Evolutionary conservation across 1,140 invertebrate genomes (phyloP), one percentile per base, ranked within the genome.

Genomic region (Drosophila kepulauana): DNA sequence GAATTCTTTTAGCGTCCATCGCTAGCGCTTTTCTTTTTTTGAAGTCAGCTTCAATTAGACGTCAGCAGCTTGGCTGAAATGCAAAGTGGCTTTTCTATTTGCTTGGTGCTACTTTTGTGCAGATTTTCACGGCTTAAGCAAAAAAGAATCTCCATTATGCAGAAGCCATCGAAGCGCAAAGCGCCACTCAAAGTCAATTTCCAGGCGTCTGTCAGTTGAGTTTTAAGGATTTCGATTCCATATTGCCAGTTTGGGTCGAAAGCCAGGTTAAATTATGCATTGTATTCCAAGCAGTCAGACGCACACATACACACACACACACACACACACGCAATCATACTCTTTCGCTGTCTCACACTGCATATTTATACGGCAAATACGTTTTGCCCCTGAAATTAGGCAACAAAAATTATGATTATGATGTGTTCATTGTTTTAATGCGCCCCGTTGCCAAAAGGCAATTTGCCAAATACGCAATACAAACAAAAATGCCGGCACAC

Each of bases 351-450:
- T 28, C 30, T 30, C 46, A 59, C 33, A 38, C 15, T 8, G 28
- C 45, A 38, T 38, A 38, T 38, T 38, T 38, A 38, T 38, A 8
- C 8, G 35, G 35, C 35, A 20, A 11, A 41, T 13, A 38, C 33
- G 61, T 6, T 7, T 45, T 56, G 75, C 77, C 66, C 76, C 73
- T 62, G 52, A 84, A 88, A 88, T 85, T 88, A 89, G 81, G 85
- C 84, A 57, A 89, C 78, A 85, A 70, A 79, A 88, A 78, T 88
- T 88, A 88, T 84, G 84, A 81, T 89, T 89, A 88, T 89, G 81
- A 88, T 88, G 84, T 88, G 84, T 89, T 90, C 75, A 88, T 85
- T 88, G 86, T 90, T 89, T 81, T 89, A 79, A 85, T 85, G 81
- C 71, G 66, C 45, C 49, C 54, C 43, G n/a, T 68, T 33, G 75